Conservation (phyloP, 2,113 vertebrate species). For the Maylandia zebra region DNA sequence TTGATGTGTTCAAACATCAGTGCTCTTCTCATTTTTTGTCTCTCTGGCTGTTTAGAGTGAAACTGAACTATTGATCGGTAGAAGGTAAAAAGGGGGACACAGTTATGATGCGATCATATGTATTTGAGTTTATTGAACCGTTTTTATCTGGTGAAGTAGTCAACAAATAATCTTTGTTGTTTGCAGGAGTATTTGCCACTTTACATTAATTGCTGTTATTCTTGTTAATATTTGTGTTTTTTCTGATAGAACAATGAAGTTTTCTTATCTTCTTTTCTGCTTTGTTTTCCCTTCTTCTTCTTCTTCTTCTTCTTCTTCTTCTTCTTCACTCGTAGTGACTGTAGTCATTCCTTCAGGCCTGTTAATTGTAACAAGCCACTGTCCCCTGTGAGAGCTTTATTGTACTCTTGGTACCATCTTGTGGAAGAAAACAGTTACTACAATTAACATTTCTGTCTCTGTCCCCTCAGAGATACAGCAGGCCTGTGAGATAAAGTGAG, state of each 20-base stretch:
- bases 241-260: not conserved
- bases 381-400: not conserved
- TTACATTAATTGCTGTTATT: not conserved
- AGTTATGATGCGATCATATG: not conserved
- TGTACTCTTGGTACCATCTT: slow-evolving; percentile 12
- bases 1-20: not conserved
- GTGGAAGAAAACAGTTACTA: not conserved
- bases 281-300: rapidly evolving
- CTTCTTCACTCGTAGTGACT: not conserved
- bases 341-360: not conserved
- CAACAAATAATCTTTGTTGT: not conserved
- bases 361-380: not conserved
- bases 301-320: not conserved
- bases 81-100: not conserved
- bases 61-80: not conserved
- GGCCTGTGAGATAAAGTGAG: not conserved
- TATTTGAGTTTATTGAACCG: not conserved
- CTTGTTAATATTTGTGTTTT: not conserved
- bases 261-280: not conserved
- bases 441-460: not conserved
- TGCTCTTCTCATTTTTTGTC: not conserved
- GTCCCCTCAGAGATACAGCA: not conserved
- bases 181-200: not conserved
- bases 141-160: not conserved
- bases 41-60: not conserved